These are phyloP conservation scores for Gryllus bimaculatus DNA, from an alignment of 1,140 invertebrate species.

Conservation along the genomic window DNA sequence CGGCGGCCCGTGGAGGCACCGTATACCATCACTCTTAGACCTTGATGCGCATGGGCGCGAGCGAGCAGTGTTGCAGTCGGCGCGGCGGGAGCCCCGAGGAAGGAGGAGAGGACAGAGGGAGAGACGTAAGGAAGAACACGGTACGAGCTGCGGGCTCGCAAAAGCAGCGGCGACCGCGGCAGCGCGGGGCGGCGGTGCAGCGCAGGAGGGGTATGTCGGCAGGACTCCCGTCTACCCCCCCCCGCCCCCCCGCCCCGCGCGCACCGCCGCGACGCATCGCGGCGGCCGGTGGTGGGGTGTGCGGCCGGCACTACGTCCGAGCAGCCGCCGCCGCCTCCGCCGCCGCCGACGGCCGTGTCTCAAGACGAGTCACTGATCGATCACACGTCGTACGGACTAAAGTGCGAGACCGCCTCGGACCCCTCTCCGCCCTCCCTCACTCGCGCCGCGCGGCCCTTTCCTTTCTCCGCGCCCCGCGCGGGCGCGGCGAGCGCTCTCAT, in stretches of 20 bases:
- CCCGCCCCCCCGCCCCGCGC: too few species aligned
- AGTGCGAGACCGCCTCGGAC: not conserved
- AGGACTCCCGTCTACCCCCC: not conserved
- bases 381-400: not conserved
- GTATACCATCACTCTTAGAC: not conserved
- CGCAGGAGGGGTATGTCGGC: too few species aligned
- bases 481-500: too few species aligned
- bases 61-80: not conserved
- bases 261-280: not conserved
- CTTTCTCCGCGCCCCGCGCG: not conserved
- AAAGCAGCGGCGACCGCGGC: too few species aligned
- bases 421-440: not conserved
- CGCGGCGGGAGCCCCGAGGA: too few species aligned
- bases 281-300: not conserved
- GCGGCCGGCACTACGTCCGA: not conserved
- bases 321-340: not conserved
- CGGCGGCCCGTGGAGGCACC: not conserved
- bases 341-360: not conserved
- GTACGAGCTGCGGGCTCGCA: not conserved
- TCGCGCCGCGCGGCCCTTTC: not conserved
- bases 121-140: not conserved
- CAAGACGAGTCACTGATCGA: conserved; percentile 3
- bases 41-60: not conserved
- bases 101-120: too few species aligned
- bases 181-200: too few species aligned